Conservation (phyloP, 2,888 invertebrate species). For the Xylota sylvarum region DNA sequence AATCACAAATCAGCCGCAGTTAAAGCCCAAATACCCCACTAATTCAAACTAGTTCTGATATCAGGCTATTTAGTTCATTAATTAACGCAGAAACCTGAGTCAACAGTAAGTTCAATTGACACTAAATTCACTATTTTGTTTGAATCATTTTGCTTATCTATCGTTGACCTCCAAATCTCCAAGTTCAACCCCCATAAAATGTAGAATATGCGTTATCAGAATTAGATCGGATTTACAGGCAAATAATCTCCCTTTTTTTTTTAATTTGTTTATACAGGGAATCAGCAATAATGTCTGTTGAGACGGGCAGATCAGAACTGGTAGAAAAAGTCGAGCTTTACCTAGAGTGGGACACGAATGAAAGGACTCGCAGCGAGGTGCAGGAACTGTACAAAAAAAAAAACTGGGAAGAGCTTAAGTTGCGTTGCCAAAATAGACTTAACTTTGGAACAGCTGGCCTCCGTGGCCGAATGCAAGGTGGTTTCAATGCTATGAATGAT, state of each 20-base stretch:
- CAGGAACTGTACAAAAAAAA: constrained; percentile 86
- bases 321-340: constrained; percentile 89
- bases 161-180: neutral
- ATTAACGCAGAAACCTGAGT: neutral
- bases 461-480: constrained; percentile 96
- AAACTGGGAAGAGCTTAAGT: constrained; percentile 87
- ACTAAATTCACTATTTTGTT: neutral
- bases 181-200: neutral
- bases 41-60: neutral
- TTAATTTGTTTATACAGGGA: neutral
- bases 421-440: constrained; percentile 89
- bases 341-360: constrained; percentile 91
- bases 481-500: constrained; percentile 98
- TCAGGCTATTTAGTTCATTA: neutral
- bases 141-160: constrained; percentile 47
- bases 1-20: too few relatives aligned
- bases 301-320: neutral
- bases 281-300: constrained; percentile 7
- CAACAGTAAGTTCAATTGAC: neutral
- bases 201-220: too few relatives aligned
- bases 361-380: constrained; percentile 88
- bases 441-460: constrained; percentile 97
- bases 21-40: too few relatives aligned
- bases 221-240: too few relatives aligned
- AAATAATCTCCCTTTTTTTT: too few relatives aligned